Evolutionary conservation across 2,888 invertebrate species (phyloP), one percentile per base, ranked within the genome.

Genomic region (Drosophila anomelani): DNA sequence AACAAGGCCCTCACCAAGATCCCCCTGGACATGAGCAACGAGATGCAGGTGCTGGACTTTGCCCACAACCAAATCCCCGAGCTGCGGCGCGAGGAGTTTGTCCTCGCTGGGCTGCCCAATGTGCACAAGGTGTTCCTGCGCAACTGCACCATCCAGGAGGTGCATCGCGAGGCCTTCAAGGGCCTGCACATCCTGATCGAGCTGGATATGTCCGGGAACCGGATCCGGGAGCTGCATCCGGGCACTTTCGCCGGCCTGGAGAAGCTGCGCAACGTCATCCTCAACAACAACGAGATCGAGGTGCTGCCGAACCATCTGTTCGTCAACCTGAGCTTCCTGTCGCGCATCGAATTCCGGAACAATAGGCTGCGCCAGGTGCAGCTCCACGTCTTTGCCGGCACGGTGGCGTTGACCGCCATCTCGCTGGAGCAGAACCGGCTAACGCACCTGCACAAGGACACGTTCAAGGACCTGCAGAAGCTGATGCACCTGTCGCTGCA

Each of bases 151-250:
- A 94, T 98, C 57, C 94, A 94, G 75, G 94, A 94, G 23, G 94
- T 98, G n/a, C 94, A 96, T 88, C 94, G 94, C 68, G 94, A 95
- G 79, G 96, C 97, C 1, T 95, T 98, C 81, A 95, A 94, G 80
- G 95, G 95, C 4, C 94, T 98, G 36, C 94, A 94, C 58, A 95
- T 97, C 79, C 94, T 97, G 82, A 96, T 97, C 76, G 97, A 97
- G 91, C 93, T 98, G 77, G 97, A 98, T 91, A 93, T 98, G 78
- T 96, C 96, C 4, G 94, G 94, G 85, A 98, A 98, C 90, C 93
- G 93, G 38, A 94, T 97, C 46, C 94, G 93, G 58, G 93, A 93
- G 8, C 92, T 97, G 60, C 94, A 95, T 80, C 94, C 95, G 0
- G 95, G 95, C 68, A 95, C 96, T 0, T 97, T 97, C 88, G 93